Base-by-base conservation (phyloP, 2,888 invertebrate genomes). In the Leptinotarsa haldemani region DNA sequence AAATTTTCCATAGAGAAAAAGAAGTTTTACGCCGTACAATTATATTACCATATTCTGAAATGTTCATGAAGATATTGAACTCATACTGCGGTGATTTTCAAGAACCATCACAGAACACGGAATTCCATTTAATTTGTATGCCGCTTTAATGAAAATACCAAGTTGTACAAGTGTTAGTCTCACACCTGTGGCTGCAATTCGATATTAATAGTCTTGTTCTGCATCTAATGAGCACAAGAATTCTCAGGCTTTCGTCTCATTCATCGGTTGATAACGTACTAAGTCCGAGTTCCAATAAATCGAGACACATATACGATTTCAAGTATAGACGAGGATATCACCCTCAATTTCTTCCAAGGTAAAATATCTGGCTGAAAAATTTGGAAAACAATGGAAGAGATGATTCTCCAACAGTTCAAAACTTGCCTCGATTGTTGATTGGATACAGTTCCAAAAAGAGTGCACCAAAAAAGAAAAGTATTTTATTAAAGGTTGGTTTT, bases 281-380 rank as follows among this genome's bases (percentile, higher is more conserved):
- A 70, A 70, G 73, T 74, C 70, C 53, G 65, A 69, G 74, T 73
- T 72, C 67, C 66, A 70, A 74, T 76, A 68, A 76, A 76, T 68
- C 73, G 52, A 74, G 73, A 58, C 76, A 74, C 69, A 69, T 53
- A 56, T 47, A 56, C 52, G 56, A 70, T 69, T 70, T 64, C 73
- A 4, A 56, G 22, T 9, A 22, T 13, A 56, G 22, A 13, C 56
- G 56, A 1, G 56, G 56, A 56, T 40, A 40, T 12, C 40, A 12
- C 9, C 40, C 40, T 40, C 40, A 40, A 40, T 40, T 40, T 40
- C 40, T 40, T 40, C 40, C 40, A 40, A 12, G 9, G 40, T 40
- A 12, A 40, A 9, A 40, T 40, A 40, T 9, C 0, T 40, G 2
- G 40, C 40, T 2, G 40, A 40, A 40, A 40, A 40, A 0, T 40